phyloP scores from a whole-genome alignment of 64 coral and sea anemone species.

The Montipora sp. region DNA sequence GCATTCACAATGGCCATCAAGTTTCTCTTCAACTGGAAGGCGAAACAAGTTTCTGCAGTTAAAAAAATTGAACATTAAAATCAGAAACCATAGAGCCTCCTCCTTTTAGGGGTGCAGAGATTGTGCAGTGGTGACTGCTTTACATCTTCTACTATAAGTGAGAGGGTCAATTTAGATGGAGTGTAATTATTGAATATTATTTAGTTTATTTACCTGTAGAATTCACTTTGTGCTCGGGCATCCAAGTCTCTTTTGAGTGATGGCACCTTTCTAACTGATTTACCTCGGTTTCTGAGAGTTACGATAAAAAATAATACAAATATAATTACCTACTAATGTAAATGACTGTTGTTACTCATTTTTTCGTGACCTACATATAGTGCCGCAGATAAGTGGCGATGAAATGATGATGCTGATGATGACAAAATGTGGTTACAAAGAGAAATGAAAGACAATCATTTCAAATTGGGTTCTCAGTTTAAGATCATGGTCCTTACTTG shows the following conservation, averaged over 20 bases:
- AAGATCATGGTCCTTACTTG: conserved; percentile 52
- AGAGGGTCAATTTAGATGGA: too few relatives aligned
- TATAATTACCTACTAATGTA: background rate
- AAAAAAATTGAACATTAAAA: background rate
- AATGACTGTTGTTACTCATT: background rate
- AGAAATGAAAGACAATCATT: too few relatives aligned
- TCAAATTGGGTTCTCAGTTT: too few relatives aligned
- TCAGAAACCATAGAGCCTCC: background rate
- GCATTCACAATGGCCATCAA: conserved; percentile 96
- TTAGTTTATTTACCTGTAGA: conserved; percentile 72
- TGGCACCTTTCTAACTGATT: conserved; percentile 75
- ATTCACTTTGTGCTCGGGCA: conserved; percentile 94
- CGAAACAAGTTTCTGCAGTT: conserved; percentile 88
- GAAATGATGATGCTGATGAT: too few relatives aligned
- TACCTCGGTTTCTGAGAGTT: conserved; percentile 69
- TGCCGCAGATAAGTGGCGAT: too few relatives aligned
- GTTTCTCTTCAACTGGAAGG: conserved; percentile 90
- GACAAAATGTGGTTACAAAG: too few relatives aligned
- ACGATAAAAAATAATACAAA: background rate
- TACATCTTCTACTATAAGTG: too few relatives aligned
- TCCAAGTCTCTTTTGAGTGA: conserved; percentile 95
- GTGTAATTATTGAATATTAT: too few relatives aligned
- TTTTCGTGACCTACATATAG: too few relatives aligned
- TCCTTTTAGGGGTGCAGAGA: too few relatives aligned
- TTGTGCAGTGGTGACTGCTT: too few relatives aligned